Percentiles rank a stretch among this genome's conserved stretches.
Evolutionary conservation across 2,113 vertebrate genomes (phyloP).

Genomic region (Phalacrocorax aristotelis): DNA sequence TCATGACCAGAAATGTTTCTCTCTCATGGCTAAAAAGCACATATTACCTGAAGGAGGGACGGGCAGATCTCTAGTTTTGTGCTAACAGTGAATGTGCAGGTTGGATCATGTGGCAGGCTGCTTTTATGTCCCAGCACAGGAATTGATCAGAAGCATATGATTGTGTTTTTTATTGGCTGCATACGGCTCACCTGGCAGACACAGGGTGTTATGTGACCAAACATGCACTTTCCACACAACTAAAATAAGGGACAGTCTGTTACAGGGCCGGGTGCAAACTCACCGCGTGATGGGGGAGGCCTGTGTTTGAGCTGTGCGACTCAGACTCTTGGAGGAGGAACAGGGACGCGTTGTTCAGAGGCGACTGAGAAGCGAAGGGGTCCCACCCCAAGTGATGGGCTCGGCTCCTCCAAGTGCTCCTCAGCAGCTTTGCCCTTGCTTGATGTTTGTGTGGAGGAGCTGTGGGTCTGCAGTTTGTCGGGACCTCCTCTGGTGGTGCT

Average conservation of each 20-base stretch:
- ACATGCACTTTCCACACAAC: neutral
- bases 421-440: neutral
- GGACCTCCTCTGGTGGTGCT: neutral
- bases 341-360: neutral
- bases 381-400: neutral
- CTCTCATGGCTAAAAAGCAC: neutral
- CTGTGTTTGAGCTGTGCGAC: neutral
- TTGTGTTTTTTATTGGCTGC: neutral
- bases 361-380: neutral
- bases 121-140: neutral
- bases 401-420: neutral
- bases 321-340: neutral
- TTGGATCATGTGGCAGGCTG: neutral
- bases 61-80: neutral
- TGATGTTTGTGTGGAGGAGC: neutral
- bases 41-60: neutral
- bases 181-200: neutral
- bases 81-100: neutral
- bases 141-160: neutral
- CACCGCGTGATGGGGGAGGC: accelerated
- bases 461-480: neutral
- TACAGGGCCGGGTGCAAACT: neutral
- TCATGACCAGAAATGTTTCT: neutral
- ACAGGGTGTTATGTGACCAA: neutral
- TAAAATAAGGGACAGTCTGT: neutral